Percentiles rank a stretch among this genome's conserved stretches.
Conservation (phyloP, 1,140 invertebrate species). For the Diorhabda sublineata region DNA sequence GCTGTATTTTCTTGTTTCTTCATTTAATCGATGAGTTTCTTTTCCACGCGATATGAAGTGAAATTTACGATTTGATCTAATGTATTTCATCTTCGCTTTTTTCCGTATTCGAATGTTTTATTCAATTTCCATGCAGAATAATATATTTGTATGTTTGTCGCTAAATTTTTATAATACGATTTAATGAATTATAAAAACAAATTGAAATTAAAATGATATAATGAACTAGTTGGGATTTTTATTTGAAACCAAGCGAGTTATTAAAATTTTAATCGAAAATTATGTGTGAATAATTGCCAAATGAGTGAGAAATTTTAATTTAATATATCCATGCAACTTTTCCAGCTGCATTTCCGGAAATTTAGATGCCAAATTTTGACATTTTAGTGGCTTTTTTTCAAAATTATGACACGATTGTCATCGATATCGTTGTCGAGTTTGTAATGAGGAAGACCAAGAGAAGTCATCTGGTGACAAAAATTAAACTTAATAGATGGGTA, state of each 20-base stretch:
- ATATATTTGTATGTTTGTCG: too few species aligned
- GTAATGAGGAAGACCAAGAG: conserved; percentile 42
- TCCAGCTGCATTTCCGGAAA: conserved; percentile 46
- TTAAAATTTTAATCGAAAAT: conserved; percentile 43
- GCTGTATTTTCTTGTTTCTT: too few species aligned
- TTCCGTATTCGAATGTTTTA: too few species aligned
- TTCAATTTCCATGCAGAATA: too few species aligned
- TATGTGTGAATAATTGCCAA: conserved; percentile 44
- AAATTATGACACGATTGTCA: conserved; percentile 33
- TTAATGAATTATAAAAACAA: too few species aligned
- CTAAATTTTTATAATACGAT: too few species aligned
- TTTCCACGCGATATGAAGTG: too few species aligned
- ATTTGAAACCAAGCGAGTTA: conserved; percentile 29
- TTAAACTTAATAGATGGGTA: conserved; percentile 41
- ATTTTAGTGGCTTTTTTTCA: conserved; percentile 34
- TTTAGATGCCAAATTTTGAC: conserved; percentile 46
- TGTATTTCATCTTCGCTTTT: too few species aligned
- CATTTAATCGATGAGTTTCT: too few species aligned
- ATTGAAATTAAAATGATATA: too few species aligned
- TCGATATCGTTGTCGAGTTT: conserved; percentile 40
- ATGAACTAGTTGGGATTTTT: too few species aligned
- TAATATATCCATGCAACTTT: conserved; percentile 41
- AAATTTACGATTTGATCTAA: too few species aligned
- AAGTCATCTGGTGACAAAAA: conserved; percentile 44
- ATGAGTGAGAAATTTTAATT: conserved; percentile 45